Conservation (phyloP, 2,797 vertebrate genomes). For the Acridotheres tristis region DNA sequence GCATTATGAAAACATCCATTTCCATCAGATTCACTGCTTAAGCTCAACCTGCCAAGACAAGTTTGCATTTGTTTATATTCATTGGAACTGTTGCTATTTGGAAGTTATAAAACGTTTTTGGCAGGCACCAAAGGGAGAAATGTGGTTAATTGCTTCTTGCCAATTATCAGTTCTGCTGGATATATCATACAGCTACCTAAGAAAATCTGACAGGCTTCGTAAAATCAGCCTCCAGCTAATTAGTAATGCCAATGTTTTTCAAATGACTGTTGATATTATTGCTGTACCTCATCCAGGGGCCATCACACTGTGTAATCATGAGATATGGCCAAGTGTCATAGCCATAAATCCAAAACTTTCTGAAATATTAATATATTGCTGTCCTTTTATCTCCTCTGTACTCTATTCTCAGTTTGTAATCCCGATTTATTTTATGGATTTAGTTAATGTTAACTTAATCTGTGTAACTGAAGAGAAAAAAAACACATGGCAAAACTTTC, state of each 20-base stretch:
- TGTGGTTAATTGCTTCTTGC: background rate
- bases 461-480: background rate
- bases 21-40: background rate
- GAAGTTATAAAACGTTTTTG: background rate
- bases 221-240: slow-evolving; percentile 7
- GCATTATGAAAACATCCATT: background rate
- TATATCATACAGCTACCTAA: background rate
- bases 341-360: background rate
- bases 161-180: background rate
- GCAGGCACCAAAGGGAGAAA: background rate
- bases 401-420: background rate
- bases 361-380: background rate
- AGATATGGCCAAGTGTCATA: background rate
- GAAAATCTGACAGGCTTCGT: slow-evolving; percentile 4
- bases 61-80: background rate
- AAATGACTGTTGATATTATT: background rate
- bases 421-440: background rate
- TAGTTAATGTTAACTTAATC: background rate
- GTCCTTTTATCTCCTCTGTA: background rate
- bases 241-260: background rate
- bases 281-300: background rate
- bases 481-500: background rate
- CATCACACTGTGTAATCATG: background rate
- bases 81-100: background rate
- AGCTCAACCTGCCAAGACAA: background rate